Percentiles rank a stretch among this genome's conserved stretches.
These are phyloP conservation scores for Fratercula arctica DNA, from an alignment of 2,797 vertebrate species.

Conservation along the genomic window DNA sequence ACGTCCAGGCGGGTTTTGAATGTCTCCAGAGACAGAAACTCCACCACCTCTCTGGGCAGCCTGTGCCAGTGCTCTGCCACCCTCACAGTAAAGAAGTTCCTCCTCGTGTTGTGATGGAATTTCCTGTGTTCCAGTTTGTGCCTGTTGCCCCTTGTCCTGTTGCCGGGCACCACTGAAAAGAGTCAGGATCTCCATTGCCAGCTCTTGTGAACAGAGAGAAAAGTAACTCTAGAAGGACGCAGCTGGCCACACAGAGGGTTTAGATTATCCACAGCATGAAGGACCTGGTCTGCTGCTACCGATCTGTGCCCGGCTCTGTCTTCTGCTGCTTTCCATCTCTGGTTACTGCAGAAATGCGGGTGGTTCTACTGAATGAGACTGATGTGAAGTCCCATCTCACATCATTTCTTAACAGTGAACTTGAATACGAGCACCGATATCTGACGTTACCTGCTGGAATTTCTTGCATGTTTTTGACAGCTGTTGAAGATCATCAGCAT, in stretches of 20 bases:
- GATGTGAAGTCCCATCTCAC: neutral
- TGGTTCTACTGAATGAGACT: neutral
- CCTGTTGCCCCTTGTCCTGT: no score
- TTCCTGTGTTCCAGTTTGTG: no score
- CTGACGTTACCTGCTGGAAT: slow-evolving; percentile 42
- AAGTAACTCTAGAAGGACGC: neutral
- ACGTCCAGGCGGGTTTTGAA: no score
- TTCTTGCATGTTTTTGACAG: slow-evolving; percentile 44
- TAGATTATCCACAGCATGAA: neutral
- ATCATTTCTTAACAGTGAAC: neutral
- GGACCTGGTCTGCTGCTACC: neutral
- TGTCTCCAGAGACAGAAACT: no score
- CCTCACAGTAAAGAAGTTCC: no score
- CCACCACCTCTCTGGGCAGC: no score
- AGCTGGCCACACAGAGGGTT: neutral
- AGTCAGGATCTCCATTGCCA: neutral
- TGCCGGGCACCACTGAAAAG: no score
- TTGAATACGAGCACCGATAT: neutral
- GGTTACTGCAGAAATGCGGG: neutral
- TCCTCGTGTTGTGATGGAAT: no score
- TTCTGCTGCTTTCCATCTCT: neutral
- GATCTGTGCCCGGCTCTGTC: neutral
- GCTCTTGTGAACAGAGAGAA: neutral
- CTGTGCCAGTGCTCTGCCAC: no score
- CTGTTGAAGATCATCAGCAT: slow-evolving; percentile 28